Evolutionary conservation across 2,113 vertebrate genomes (phyloP), one percentile per base, ranked within the genome.

Genomic region (Podilymbus podiceps): DNA sequence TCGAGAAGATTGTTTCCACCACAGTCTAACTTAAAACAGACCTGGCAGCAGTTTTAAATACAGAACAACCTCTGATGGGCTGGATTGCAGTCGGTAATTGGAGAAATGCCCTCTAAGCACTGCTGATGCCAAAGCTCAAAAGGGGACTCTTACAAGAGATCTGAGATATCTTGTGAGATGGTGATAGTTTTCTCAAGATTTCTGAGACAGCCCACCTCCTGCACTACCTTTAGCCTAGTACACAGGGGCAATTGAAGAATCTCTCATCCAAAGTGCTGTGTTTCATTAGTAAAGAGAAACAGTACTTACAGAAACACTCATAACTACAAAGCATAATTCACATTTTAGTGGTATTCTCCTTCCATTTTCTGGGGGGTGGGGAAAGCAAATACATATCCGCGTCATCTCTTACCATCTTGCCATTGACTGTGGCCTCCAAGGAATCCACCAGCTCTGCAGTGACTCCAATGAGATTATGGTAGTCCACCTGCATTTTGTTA

Each of bases 381-480:
- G 33, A 42, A 85, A 88, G 38, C 15, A 59, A 10, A 25, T 11
- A 73, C 14, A 40, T 4, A 12, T 23, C 6, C 4, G 35, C 85
- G 35, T 16, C 15, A 59, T 7, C 44, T 62, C 98, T 97, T 98
- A 99, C 99, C 99, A 99, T 99, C 97, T 99, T 99, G 95, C 99
- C 99, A 12, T 97, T 99, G 96, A 99, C 97, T 0, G 99, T 99
- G 91, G 99, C 99, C 92, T 99, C 99, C 60, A 99, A 97, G 5
- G 99, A 99, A 90, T 99, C 99, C 28, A 99, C 99, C 89, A 99
- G 98, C 91, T 99, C 99, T 7, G 99, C 99, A 1, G 99, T 98
- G 96, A 99, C 97, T 2, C 98, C 98, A 18, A 99, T 99, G 89
- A 99, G 98, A 86, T 98, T 99, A 95, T 98, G 98, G 97, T 99